Base-by-base conservation (phyloP, 2,797 vertebrate genomes). In the Chromobotia macracanthus region DNA sequence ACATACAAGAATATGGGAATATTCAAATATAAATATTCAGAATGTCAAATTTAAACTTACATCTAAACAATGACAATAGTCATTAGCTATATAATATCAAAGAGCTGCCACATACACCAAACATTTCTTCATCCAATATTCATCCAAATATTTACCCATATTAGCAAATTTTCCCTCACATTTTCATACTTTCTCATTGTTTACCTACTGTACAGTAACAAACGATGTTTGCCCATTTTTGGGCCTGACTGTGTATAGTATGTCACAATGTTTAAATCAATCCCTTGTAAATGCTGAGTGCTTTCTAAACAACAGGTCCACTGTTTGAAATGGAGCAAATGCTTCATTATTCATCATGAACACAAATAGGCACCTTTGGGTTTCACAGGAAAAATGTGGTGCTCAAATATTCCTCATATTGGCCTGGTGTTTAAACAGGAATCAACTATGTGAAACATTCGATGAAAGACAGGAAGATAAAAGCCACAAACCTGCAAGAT, bases 401-500 rank as follows among this genome's bases (percentile, higher is more conserved):
- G 21, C 23, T 77, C 77, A 79, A 72, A 79, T 69, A 79, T 44
- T 35, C 35, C 19, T 21, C 38, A 44, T 10, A 31, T 10, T 44
- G 35, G 48, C 23, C 41, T 16, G 31, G n/a, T 60, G 18, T 61
- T 71, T 77, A 19, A 48, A 21, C 3, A 10, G 3, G 16, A 25
- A n/a, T 25, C 25, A 50, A 25, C 10, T 8, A 0, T 7, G 18
- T 61, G 19, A 75, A 63, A 23, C 28, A 58, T 64, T 68, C 18
- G n/a, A n/a, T 16, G 6, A 55, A 31, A 70, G 11, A 25, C 6
- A 21, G 10, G 1, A 3, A 70, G 35, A 70, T 13, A 51, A 66
- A 21, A 67, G 0, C 46, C 1, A 2, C 89, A 85, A 83, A 98
- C 97, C 97, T 99, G 96, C 58, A 98, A 82, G 80, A 96, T 86